These are phyloP conservation scores for Puffinus mauretanicus DNA, from an alignment of 2,113 vertebrate species.

Conservation along the genomic window DNA sequence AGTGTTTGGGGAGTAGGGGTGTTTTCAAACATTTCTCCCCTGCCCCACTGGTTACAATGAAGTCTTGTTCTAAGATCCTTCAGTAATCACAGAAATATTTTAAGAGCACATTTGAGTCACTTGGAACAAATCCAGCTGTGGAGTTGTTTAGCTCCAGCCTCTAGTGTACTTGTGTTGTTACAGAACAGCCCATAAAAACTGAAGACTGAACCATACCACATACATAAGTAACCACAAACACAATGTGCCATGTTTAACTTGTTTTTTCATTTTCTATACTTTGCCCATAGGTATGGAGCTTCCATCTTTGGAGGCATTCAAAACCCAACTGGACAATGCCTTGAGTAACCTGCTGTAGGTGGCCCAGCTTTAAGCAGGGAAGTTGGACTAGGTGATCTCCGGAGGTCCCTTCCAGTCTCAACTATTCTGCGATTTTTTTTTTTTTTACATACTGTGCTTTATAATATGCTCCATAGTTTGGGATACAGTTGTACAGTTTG, in stretches of 20 bases:
- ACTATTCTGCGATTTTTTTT: neutral
- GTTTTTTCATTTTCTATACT: neutral
- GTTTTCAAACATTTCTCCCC: neutral
- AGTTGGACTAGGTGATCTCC: neutral
- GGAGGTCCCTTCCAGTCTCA: neutral
- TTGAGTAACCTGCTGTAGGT: neutral
- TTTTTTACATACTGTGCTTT: neutral
- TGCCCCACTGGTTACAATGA: neutral
- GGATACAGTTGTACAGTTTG: neutral
- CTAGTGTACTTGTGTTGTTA: neutral
- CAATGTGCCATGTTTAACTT: neutral
- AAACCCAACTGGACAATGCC: neutral
- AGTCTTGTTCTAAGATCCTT: neutral
- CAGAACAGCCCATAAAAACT: neutral
- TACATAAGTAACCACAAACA: neutral
- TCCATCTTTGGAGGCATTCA: neutral
- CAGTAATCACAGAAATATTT: conserved; percentile 23
- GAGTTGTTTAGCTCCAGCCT: neutral
- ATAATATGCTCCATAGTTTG: neutral
- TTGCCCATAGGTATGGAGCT: neutral
- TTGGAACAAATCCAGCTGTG: neutral
- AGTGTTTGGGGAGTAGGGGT: neutral
- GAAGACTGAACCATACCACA: neutral
- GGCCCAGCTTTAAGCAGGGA: neutral
- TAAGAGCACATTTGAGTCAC: neutral